Base-by-base conservation (phyloP, 2,113 vertebrate genomes). In the Synchiropus splendidus region DNA sequence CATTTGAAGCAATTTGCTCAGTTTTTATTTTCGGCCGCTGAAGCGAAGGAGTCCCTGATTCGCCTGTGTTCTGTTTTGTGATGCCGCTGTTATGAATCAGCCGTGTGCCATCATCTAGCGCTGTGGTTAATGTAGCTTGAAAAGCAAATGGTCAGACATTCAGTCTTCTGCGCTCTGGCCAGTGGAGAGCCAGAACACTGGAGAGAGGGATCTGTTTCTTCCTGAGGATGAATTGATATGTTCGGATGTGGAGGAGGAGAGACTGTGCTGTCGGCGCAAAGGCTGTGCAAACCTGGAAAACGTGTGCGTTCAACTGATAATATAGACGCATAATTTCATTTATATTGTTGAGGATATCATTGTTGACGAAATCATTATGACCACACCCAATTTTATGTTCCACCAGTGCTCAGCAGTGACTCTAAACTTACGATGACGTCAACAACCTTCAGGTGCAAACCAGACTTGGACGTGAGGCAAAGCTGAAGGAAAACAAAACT, bases 121-220 rank as follows among this genome's bases (percentile, higher is more conserved):
- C 51, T 34, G 53, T 72, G 75, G 47, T 75, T 80, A 79, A 84
- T 81, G 77, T 78, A 79, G 74, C 74, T 75, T 58, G 59, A 78
- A 78, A 76, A 77, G 75, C 69, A 78, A 79, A 79, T 77, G 77
- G 74, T 77, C 71, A 67, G 73, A 64, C 59, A 58, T 80, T 74
- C 61, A 48, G 63, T 78, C 71, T 48, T 42, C 67, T 48, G 46
- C 8, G 13, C 47, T 66, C 51, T 45, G 41, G 72, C 76, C 77
- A 80, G 82, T 82, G 79, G 42, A 61, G 51, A 34, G 46, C 34
- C 3, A 15, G 33, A 46, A 45, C 42, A 37, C 46, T 48, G 54
- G n/a, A 43, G 35, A 47, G 38, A 17, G 36, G 15, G 61, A 31
- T n/a, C 44, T 43, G 64, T 21, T 47, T 61, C 45, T 57, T 46